Evolutionary conservation across 92 coral and sea anemone genomes (phyloP).

Genomic region (Hydrozoanthus gracilis): DNA sequence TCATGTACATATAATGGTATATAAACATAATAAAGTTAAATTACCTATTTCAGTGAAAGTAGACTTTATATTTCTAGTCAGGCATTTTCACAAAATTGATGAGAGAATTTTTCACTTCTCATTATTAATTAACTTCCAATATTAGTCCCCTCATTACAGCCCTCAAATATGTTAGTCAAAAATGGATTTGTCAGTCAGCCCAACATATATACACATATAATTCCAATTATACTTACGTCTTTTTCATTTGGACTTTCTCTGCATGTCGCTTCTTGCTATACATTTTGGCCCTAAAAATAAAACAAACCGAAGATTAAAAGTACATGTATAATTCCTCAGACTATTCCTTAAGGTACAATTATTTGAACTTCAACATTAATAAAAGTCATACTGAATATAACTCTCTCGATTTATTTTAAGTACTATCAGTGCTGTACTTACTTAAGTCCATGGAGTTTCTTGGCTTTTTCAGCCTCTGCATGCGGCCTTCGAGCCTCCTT

Average conservation of each 20-base stretch:
- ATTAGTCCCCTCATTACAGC: background rate
- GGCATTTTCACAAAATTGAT: too few species aligned
- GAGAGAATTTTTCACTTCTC: too few species aligned
- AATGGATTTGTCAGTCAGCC: too few species aligned
- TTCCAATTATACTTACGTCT: conserved; percentile 76
- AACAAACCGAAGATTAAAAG: background rate
- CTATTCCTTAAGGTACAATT: background rate
- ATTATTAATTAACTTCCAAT: too few species aligned
- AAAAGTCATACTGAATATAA: too few species aligned
- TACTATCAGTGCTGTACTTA: conserved; percentile 30
- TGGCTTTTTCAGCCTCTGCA: conserved; percentile 92
- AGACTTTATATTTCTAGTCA: too few species aligned
- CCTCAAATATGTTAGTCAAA: background rate
- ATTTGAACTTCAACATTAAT: too few species aligned
- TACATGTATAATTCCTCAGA: background rate
- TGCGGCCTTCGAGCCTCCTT: conserved; percentile 96
- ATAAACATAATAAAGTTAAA: too few species aligned
- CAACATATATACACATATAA: background rate
- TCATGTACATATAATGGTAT: background rate
- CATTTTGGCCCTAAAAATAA: conserved; percentile 80
- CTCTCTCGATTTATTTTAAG: too few species aligned
- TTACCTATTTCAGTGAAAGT: too few species aligned
- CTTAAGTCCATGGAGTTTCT: conserved; percentile 98
- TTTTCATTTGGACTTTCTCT: conserved; percentile 99
- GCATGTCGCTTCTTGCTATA: conserved; percentile 96